These are phyloP conservation scores for Brachionus paranguensis DNA, from an alignment of 1,140 invertebrate species.

Conservation along the genomic window DNA sequence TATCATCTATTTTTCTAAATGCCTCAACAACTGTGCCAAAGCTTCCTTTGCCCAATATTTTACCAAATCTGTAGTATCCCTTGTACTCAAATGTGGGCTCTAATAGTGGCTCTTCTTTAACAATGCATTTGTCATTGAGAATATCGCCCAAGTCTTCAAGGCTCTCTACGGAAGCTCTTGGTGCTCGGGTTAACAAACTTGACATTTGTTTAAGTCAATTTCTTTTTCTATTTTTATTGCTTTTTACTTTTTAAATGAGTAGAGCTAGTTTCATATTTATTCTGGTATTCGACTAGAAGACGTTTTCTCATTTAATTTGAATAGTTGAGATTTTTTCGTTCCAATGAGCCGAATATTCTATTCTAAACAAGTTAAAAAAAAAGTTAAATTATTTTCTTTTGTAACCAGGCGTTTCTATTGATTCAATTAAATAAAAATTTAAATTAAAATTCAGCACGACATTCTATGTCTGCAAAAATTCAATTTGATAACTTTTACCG, in stretches of 20 bases:
- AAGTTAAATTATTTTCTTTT: neutral
- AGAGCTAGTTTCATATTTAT: neutral
- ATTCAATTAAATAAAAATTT: neutral
- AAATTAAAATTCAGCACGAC: neutral
- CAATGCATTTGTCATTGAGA: neutral
- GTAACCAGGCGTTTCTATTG: neutral
- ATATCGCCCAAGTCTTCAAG: neutral
- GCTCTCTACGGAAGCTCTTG: neutral
- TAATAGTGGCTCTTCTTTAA: neutral
- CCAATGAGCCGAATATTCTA: neutral
- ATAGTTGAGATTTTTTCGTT: neutral
- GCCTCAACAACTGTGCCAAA: constrained; percentile 4
- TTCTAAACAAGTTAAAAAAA: neutral
- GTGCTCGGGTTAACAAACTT: neutral
- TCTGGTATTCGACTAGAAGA: neutral
- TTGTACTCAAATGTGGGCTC: neutral
- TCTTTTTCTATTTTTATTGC: neutral
- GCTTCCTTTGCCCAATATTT: neutral
- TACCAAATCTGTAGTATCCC: constrained; percentile 21
- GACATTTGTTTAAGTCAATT: neutral
- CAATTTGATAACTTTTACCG: neutral
- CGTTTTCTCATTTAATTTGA: neutral
- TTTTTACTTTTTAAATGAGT: neutral
- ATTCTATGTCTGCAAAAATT: neutral
- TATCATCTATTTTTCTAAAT: neutral